Conservation (phyloP, 2,797 vertebrate species). For the Malurus leucopterus region DNA sequence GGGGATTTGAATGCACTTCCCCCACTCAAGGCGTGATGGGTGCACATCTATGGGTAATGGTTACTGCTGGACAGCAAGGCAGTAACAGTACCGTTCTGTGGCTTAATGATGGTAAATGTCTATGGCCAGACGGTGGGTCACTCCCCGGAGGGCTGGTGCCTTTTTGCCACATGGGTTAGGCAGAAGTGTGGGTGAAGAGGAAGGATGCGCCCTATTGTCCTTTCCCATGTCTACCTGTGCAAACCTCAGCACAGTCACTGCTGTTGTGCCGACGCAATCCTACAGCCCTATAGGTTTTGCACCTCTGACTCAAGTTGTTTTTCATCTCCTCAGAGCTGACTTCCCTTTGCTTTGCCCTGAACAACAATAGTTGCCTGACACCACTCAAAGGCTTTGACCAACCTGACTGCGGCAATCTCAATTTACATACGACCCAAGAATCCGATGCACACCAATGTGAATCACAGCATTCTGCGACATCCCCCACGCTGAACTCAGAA, state of each 20-base stretch:
- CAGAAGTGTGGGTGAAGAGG: neutral
- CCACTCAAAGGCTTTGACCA: constrained; percentile 23
- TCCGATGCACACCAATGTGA: neutral
- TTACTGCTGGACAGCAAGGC: neutral
- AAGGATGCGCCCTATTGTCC: neutral
- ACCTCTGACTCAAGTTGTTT: neutral
- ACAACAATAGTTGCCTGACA: neutral
- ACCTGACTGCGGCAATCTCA: constrained; percentile 31
- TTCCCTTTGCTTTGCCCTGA: neutral
- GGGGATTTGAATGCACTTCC: neutral
- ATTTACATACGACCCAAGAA: constrained; percentile 23
- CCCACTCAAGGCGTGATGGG: neutral
- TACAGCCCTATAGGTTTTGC: neutral
- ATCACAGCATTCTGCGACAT: neutral
- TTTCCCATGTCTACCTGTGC: neutral
- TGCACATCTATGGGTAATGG: accelerated
- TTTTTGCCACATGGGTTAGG: neutral
- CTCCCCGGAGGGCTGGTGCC: neutral
- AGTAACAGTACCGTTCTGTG: neutral
- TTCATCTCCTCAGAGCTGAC: constrained; percentile 24
- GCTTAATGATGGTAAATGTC: neutral
- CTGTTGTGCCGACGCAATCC: accelerated
- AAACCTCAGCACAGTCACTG: accelerated
- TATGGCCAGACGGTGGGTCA: neutral
- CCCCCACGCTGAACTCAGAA: constrained; percentile 4